phyloP scores from a whole-genome alignment of 2,113 vertebrate species.

The Greenwoodochromis staneri region DNA sequence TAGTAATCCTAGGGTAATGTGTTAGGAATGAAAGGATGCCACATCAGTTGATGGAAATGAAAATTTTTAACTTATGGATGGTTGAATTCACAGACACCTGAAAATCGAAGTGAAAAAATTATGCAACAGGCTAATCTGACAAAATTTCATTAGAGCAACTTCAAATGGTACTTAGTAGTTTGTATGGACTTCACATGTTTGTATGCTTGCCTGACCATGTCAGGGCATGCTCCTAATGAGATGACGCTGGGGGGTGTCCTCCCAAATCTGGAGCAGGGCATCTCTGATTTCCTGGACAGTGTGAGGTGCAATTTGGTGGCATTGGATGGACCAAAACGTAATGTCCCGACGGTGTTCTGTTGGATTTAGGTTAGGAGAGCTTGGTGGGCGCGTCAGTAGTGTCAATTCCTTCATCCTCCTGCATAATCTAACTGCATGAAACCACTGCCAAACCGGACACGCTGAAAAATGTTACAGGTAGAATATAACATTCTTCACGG shows the following conservation, averaged over 20 bases:
- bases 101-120: not conserved
- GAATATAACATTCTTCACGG: not conserved
- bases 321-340: not conserved
- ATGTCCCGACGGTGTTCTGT: not conserved
- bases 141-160: not conserved
- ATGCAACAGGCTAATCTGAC: not conserved
- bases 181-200: not conserved
- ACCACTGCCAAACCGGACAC: rapidly evolving
- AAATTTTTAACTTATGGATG: rapidly evolving
- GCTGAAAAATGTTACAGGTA: not conserved
- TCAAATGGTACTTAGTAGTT: not conserved
- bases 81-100: not conserved
- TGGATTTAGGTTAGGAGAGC: not conserved
- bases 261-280: not conserved
- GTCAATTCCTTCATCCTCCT: not conserved
- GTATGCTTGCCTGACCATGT: not conserved
- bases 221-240: rapidly evolving
- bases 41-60: not conserved
- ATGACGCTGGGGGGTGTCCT: rapidly evolving
- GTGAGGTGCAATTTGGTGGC: rapidly evolving
- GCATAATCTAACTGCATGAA: not conserved
- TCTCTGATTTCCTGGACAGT: not conserved
- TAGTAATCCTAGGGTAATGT: not conserved
- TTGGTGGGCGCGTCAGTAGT: not conserved
- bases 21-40: not conserved